These are phyloP conservation scores for Epistrophella euchroma DNA, from an alignment of 2,888 invertebrate species.

Conservation along the genomic window DNA sequence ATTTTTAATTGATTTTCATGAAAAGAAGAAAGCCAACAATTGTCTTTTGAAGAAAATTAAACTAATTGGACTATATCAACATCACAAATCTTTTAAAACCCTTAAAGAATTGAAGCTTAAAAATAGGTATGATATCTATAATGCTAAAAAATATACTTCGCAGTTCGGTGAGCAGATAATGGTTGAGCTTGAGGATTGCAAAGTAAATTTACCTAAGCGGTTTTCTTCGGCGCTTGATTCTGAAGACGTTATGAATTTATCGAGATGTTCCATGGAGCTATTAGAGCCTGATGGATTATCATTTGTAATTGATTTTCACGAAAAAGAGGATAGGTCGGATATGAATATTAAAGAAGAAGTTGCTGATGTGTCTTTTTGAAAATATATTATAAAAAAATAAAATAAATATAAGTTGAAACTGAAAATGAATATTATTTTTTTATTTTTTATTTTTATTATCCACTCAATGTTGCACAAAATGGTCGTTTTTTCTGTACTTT, in stretches of 20 bases:
- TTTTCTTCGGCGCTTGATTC: not conserved
- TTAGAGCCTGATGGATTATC: not conserved
- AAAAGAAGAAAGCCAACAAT: not conserved
- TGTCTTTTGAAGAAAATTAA: not conserved
- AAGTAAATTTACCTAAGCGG: not conserved
- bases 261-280: not conserved
- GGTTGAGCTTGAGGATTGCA: not conserved
- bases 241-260: not conserved
- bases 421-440: too few relatives aligned
- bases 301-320: not conserved
- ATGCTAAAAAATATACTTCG: not conserved
- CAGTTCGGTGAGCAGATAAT: not conserved
- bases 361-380: too few relatives aligned
- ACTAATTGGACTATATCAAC: not conserved
- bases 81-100: not conserved
- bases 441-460: too few relatives aligned
- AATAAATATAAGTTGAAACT: too few relatives aligned
- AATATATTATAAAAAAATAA: too few relatives aligned
- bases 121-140: not conserved
- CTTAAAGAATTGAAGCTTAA: not conserved
- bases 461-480: too few relatives aligned
- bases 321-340: not conserved
- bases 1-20: not conserved
- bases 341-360: too few relatives aligned
- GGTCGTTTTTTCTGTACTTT: too few relatives aligned